Base-by-base conservation (phyloP, 2,888 invertebrate genomes). In the Alentia gelatinosa region DNA sequence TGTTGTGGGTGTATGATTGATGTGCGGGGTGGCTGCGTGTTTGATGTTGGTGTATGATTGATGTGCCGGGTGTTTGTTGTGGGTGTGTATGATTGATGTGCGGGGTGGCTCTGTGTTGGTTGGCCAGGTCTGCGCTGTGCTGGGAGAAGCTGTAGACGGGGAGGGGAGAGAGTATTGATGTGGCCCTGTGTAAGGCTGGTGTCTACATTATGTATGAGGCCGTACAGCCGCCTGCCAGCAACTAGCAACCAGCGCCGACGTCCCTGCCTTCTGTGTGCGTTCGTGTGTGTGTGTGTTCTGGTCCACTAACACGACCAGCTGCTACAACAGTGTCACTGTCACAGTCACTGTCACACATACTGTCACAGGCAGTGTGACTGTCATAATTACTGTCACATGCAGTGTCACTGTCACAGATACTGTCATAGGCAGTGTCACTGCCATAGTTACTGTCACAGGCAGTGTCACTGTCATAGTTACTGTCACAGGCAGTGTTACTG, bases 201-300 rank as follows among this genome's bases (percentile, higher is more conserved):
- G 68, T 30, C 68, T 68, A 68, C 68, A 68, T 68, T 68, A 68
- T 68, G 68, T 68, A 68, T 68, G 68, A 68, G 68, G 26, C 68
- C 68, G 68, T 68, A 68, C 68, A 68, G 68, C 68, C 68, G 68
- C 68, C 68, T 68, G 68, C 68, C 33, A 30, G 30, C 68, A 26
- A 68, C 68, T 30, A 26, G 68, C 68, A 4, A 19, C 68, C 68
- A 68, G 5, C n/a, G 63, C 63, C 47, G 47, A 7, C 56, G 9
- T n/a, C 19, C 1, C 56, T 56, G n/a, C 56, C 56, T 19, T n/a
- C 56, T 56, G 23, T n/a, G n/a, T 26, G 68, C n/a, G 68, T 30
- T 68, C 12, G 30, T 68, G 30, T 0, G 30, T 26, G 4, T 26
- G 68, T 68, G 68, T 68, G 68, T 47, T 7, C 33, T 15, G 26